Evolutionary conservation across 2,888 invertebrate genomes (phyloP).

Genomic region (Caradrina clavipalpis): DNA sequence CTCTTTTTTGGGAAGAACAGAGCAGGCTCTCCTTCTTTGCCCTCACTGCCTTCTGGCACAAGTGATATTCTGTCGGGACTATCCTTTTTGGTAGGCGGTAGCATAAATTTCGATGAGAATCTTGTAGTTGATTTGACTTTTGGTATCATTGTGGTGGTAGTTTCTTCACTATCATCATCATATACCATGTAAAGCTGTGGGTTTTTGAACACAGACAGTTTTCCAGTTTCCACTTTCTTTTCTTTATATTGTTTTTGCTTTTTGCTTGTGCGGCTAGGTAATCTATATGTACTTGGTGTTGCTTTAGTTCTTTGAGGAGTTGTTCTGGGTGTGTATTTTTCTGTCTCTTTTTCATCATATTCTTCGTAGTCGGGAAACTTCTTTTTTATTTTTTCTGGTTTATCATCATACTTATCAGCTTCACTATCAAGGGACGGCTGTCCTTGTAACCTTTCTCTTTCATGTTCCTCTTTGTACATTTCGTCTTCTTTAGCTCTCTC

Average conservation of each 20-base stretch:
- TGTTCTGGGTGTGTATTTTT: constrained; percentile 75
- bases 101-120: constrained; percentile 69
- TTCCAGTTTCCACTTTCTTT: constrained; percentile 70
- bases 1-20: constrained; percentile 81
- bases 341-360: constrained; percentile 75
- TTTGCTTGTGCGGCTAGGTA: constrained; percentile 55
- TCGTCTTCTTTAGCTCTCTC: constrained; percentile 85
- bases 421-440: constrained; percentile 53
- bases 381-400: constrained; percentile 45
- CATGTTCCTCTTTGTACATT: constrained; percentile 78
- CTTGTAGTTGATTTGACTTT: constrained; percentile 30
- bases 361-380: constrained; percentile 77
- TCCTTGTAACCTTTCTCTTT: constrained; percentile 69
- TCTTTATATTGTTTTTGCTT: constrained; percentile 60
- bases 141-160: constrained; percentile 49
- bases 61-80: constrained; percentile 79
- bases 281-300: constrained; percentile 41
- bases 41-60: constrained; percentile 74
- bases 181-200: constrained; percentile 78
- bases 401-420: constrained; percentile 72
- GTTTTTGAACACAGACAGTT: constrained; percentile 83
- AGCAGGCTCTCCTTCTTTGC: constrained; percentile 79
- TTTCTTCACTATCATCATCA: constrained; percentile 73
- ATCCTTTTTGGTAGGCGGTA: constrained; percentile 54
- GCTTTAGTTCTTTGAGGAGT: constrained; percentile 57